phyloP scores from a whole-genome alignment of 2,113 vertebrate species.

The Polypterus senegalus region DNA sequence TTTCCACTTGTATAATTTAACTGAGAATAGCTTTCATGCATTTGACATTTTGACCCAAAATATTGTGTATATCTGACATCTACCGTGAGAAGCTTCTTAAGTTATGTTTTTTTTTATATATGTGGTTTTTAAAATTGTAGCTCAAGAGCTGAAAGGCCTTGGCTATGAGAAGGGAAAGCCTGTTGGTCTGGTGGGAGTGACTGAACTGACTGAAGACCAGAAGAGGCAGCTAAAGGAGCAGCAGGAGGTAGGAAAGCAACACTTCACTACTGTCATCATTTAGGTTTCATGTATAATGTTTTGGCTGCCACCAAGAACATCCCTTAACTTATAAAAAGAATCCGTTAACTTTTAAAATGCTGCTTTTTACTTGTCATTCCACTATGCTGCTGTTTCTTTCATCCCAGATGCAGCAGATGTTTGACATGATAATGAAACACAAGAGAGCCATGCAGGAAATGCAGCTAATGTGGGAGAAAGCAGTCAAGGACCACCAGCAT shows the following conservation, averaged over 20 bases:
- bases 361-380: no score
- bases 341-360: no score
- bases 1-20: no score
- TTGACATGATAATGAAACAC: slow-evolving; percentile 94
- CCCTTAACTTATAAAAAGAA: no score
- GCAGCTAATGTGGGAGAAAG: slow-evolving; percentile 90
- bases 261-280: no score
- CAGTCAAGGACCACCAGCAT: slow-evolving; percentile 76
- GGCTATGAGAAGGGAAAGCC: slow-evolving; percentile 94
- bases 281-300: neutral
- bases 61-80: no score
- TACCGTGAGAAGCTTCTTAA: no score
- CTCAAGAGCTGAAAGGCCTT: slow-evolving; percentile 79
- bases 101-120: neutral
- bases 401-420: slow-evolving; percentile 94
- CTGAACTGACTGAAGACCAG: slow-evolving; percentile 86
- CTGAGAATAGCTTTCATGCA: no score
- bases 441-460: slow-evolving; percentile 92
- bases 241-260: slow-evolving; percentile 65
- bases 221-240: slow-evolving; percentile 92
- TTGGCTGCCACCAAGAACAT: no score
- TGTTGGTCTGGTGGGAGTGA: slow-evolving; percentile 84
- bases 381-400: neutral
- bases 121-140: slow-evolving; percentile 40
- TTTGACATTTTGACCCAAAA: no score